Evolutionary conservation across 2,797 vertebrate genomes (phyloP), one percentile per base, ranked within the genome.

Genomic region (Tolypeutes matacus): DNA sequence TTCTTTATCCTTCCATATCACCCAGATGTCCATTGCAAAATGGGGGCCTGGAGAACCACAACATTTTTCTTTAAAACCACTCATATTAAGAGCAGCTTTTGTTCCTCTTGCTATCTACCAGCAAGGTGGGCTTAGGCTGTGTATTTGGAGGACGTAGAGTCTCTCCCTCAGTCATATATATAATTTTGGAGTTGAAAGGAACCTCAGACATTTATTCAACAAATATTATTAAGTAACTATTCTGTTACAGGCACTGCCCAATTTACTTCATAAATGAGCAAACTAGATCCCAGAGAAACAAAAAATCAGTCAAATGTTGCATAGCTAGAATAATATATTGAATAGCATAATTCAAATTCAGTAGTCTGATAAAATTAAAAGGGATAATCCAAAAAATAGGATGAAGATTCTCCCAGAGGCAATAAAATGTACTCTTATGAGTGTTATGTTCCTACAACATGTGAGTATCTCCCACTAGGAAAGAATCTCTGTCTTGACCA

Each of bases 1-100:
- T 87, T 94, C 88, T 91, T 65, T 25, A 56, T 86, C 42, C 14
- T 49, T 73, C 75, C 72, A 62, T 96, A 39, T 89, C n/a, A 83
- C 84, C 85, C 93, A 94, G 78, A 96, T 82, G 92, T 94, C 85
- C 8, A 13, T 23, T 95, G 69, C 75, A 93, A 93, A 97, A 91
- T 73, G 72, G 70, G 85, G 73, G 84, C 65, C 78, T 96, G 86
- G 90, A 95, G 75, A 94, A 92, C 80, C 80, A 92, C 92, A 90
- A 69, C 12, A 83, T 70, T 94, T 91, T 93, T 73, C 73, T 95
- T 83, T 80, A 65, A 91, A 96, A 76, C 15, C 34, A 64, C 70
- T 93, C 64, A 42, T 62, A 81, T 80, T 56, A 76, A 65, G 70
- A 89, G 25, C 9, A 86, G 73, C 17, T 82, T 94, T 72, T 80